These are phyloP conservation scores for Laothoe populi DNA, from an alignment of 2,888 invertebrate genomes.

Conservation along the genomic window DNA sequence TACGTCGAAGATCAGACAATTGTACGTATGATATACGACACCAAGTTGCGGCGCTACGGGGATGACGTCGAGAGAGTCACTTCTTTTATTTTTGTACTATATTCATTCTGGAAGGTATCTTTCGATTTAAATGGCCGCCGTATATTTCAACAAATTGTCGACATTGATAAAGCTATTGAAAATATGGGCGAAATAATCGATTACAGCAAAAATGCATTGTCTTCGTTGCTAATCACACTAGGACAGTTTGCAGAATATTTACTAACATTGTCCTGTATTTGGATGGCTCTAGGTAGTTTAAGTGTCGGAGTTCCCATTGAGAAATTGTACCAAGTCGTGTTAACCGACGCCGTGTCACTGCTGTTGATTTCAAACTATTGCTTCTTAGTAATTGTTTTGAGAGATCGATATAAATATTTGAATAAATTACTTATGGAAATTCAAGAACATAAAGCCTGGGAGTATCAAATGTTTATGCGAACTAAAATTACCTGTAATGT, in stretches of 20 bases:
- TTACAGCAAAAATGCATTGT: slow-evolving; percentile 46
- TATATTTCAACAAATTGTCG: slow-evolving; percentile 48
- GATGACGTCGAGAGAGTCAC: slow-evolving; percentile 59
- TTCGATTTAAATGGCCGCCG: slow-evolving; percentile 49
- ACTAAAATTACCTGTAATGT: slow-evolving; percentile 41
- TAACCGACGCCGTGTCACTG: slow-evolving; percentile 52
- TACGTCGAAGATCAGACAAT: slow-evolving; percentile 58
- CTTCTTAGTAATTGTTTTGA: slow-evolving; percentile 49
- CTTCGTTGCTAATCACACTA: slow-evolving; percentile 42
- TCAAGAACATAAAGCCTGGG: slow-evolving; percentile 47
- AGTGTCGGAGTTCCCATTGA: slow-evolving; percentile 50
- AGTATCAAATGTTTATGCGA: slow-evolving; percentile 50
- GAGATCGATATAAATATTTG: slow-evolving; percentile 54
- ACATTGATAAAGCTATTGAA: slow-evolving; percentile 55
- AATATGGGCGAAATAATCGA: slow-evolving; percentile 52
- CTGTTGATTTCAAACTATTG: slow-evolving; percentile 55
- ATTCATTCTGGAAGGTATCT: slow-evolving; percentile 58
- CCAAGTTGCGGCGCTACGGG: slow-evolving; percentile 63
- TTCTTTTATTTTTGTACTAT: slow-evolving; percentile 49
- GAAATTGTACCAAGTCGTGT: slow-evolving; percentile 59
- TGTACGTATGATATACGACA: slow-evolving; percentile 59
- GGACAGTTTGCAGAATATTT: slow-evolving; percentile 45
- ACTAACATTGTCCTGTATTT: slow-evolving; percentile 52
- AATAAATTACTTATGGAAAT: slow-evolving; percentile 58
- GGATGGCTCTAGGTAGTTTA: slow-evolving; percentile 48